phyloP scores from a whole-genome alignment of 2,888 invertebrate species.

The Heliconius sara region DNA sequence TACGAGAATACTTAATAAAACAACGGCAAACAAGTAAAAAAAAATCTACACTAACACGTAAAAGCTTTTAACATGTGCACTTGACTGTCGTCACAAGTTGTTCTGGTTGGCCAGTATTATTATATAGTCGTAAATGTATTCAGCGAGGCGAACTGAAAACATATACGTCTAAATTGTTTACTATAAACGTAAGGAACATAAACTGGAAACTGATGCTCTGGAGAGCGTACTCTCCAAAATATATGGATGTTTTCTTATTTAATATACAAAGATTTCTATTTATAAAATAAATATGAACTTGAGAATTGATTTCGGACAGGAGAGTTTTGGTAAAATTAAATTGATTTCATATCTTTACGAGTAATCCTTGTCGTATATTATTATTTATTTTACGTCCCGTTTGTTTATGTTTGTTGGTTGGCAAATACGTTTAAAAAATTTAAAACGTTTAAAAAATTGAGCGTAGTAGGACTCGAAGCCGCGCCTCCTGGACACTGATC shows the following conservation, averaged over 20 bases:
- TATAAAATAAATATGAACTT: neutral
- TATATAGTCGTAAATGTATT: neutral
- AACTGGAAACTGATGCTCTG: slow-evolving; percentile 4
- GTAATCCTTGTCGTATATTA: no score
- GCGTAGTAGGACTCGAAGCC: no score
- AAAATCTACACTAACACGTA: neutral
- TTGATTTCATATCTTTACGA: neutral
- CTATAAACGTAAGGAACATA: neutral
- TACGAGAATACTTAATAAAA: neutral
- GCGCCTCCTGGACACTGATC: no score
- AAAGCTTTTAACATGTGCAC: neutral
- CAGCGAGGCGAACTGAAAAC: slow-evolving; percentile 5
- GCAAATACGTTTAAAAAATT: no score
- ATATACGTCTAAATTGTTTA: neutral
- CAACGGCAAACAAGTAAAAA: neutral
- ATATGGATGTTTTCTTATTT: neutral
- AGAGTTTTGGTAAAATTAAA: neutral
- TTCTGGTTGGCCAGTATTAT: neutral
- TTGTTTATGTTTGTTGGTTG: no score
- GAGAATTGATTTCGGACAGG: neutral
- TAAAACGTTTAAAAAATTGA: no score
- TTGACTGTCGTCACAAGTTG: neutral
- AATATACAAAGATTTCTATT: neutral
- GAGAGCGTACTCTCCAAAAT: neutral
- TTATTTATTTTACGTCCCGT: no score